Base-by-base conservation (phyloP, 2,888 invertebrate genomes). In the Melikaiella ostensackeni region DNA sequence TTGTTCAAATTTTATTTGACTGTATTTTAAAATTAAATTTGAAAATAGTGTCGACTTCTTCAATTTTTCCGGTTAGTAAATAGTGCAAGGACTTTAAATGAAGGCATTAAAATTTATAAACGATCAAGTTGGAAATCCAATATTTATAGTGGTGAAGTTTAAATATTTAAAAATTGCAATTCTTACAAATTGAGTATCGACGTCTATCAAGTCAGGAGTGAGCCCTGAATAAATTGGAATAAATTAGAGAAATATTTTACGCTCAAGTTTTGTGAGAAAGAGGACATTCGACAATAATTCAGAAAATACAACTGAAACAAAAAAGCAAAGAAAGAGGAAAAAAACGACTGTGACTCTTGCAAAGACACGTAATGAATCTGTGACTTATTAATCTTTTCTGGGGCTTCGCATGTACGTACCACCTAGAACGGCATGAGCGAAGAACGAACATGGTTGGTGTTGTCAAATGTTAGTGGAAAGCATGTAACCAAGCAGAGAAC, bases 401-500 rank as follows among this genome's bases (percentile, higher is more conserved):
- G 85, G 83, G 80, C 82, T 83, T 86, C 81, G 84, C 84, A 82
- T 80, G 88, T 89, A 89, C 89, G 86, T 89, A 89, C 88, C 89
- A 88, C 88, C 88, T 89, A 87, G 79, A 86, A 88, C 88, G 83
- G 87, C 89, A 86, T 84, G 86, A 86, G 84, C 86, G 87, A 84
- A 88, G 88, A 86, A 85, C 86, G 88, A 86, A 86, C 88, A 88
- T 88, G 87, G 87, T 87, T 88, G 87, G 84, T 88, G 87, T 88
- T 87, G 88, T 87, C 86, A 86, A 85, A 88, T 88, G 87, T 89
- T 88, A 88, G 86, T 88, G 88, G 87, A 86, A 89, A 88, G 89
- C 88, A 89, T 89, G 89, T 88, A 89, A 88, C 84, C 87, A 89
- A 89, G 89, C 89, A 89, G 85, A 89, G 85, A 89, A 88, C 84